Evolutionary conservation across 2,888 invertebrate species (phyloP).

Genomic region (Rotaria macrura): DNA sequence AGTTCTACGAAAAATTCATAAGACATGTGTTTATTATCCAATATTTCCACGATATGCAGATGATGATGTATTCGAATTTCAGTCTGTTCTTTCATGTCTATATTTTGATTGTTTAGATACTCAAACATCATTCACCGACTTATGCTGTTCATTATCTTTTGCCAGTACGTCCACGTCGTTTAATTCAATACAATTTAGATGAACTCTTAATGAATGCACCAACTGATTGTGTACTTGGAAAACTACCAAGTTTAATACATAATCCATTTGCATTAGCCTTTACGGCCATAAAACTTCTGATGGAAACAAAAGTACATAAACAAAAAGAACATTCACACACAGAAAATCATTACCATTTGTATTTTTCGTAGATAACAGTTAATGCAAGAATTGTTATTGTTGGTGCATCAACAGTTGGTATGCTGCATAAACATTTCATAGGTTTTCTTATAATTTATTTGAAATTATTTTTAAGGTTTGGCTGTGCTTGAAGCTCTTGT

Average conservation of each 20-base stretch:
- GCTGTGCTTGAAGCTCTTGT: slow-evolving; percentile 47
- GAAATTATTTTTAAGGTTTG: slow-evolving; percentile 37
- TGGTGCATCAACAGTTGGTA: slow-evolving; percentile 44
- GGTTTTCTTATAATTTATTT: no score
- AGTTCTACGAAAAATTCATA: slow-evolving; percentile 44
- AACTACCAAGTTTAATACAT: slow-evolving; percentile 26
- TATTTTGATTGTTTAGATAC: slow-evolving; percentile 36
- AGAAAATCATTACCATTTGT: background rate
- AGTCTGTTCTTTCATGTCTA: background rate
- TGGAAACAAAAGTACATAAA: slow-evolving; percentile 46
- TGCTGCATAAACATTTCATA: slow-evolving; percentile 9
- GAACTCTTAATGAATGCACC: slow-evolving; percentile 46
- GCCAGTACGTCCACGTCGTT: slow-evolving; percentile 46
- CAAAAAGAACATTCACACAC: background rate
- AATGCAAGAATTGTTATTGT: slow-evolving; percentile 50
- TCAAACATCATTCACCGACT: slow-evolving; percentile 42
- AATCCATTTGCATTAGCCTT: slow-evolving; percentile 47
- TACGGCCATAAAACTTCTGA: slow-evolving; percentile 48
- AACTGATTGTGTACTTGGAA: slow-evolving; percentile 43
- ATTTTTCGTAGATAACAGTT: slow-evolving; percentile 36
- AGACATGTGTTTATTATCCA: slow-evolving; percentile 49
- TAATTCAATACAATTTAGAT: slow-evolving; percentile 46
- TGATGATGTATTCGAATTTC: slow-evolving; percentile 38
- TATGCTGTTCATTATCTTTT: slow-evolving; percentile 46
- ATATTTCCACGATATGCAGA: slow-evolving; percentile 44